These are phyloP conservation scores for Mantis religiosa DNA, from an alignment of 2,888 invertebrate genomes.

Conservation along the genomic window DNA sequence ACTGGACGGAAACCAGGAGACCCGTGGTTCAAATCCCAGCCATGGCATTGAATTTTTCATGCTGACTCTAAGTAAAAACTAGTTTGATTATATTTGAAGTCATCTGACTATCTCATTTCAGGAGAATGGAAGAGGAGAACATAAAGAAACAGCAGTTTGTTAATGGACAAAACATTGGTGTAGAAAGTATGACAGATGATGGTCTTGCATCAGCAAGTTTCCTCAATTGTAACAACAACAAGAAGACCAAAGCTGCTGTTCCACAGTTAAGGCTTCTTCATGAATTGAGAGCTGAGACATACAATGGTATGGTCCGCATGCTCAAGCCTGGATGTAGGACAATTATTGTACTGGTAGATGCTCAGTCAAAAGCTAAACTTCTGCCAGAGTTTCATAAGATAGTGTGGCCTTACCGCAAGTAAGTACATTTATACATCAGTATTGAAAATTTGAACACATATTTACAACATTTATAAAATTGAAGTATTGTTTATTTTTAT, in stretches of 20 bases:
- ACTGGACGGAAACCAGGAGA: too few relatives aligned
- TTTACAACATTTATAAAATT: background rate
- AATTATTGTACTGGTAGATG: constrained; percentile 83
- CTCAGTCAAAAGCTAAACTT: constrained; percentile 79
- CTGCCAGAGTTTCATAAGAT: constrained; percentile 88
- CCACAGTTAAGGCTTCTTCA: constrained; percentile 60
- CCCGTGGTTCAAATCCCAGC: too few relatives aligned
- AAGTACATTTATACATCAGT: constrained; percentile 39
- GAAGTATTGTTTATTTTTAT: background rate
- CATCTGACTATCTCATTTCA: constrained; percentile 35
- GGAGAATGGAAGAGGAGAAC: constrained; percentile 56
- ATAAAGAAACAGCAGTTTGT: constrained; percentile 34
- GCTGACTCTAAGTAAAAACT: too few relatives aligned
- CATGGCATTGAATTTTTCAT: too few relatives aligned
- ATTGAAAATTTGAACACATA: too few relatives aligned
- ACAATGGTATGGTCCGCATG: constrained; percentile 87
- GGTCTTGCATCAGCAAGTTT: background rate
- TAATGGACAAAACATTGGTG: constrained; percentile 10
- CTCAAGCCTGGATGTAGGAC: constrained; percentile 94
- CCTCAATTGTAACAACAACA: constrained; percentile 16
- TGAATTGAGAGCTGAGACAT: constrained; percentile 90
- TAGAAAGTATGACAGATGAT: background rate
- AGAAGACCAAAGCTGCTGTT: constrained; percentile 12
- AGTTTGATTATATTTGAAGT: background rate
- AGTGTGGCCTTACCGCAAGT: constrained; percentile 95